Evolutionary conservation across 2,113 vertebrate genomes (phyloP), one percentile per base, ranked within the genome.

Genomic region (Phodopus roborovskii): DNA sequence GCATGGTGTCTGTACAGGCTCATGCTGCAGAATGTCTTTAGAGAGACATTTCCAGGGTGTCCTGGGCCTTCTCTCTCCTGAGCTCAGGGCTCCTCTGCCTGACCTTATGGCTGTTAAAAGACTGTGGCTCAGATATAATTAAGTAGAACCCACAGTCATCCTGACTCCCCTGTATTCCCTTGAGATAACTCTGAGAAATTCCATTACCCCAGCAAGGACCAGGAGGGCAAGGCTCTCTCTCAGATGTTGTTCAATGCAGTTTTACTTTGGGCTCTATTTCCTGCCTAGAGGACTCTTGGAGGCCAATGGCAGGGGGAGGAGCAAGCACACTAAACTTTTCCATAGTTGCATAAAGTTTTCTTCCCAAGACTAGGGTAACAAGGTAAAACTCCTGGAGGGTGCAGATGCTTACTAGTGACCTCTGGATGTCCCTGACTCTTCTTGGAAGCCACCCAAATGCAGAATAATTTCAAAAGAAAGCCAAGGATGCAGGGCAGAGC

Each of bases 1-100:
- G 5, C 0, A 1, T 6, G 22, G 83, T 39, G n/a, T n/a, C 5
- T 1, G 1, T 0, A 0, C 36, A 39, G 13, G 73, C 10, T 88
- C 50, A 56, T 70, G 86, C 60, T 64, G 5, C 19, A 75, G 53
- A 22, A 2, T 17, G 66, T 81, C 3, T 68, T 83, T 85, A 48
- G 3, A 74, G 45, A 82, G 42, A 50, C 33, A n/a, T 84, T 92
- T 91, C 19, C 53, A 90, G 70, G 62, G 33, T 68, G 48, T 3
- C 50, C 1, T 11, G 48, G 17, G 53, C 68, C 45, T 53, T 75
- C 81, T 48, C 53, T 70, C 91, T 85, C 0, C 0, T 33, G 42
- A 86, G 19, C 53, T 50, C 0, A 3, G 9, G 48, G 75, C 28
- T 64, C 42, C 26, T 77, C 4, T 36, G 28, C 60, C 12, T 78